Base-by-base conservation (phyloP, 2,888 invertebrate genomes). In the Galeopsomyia nigrocyanea region DNA sequence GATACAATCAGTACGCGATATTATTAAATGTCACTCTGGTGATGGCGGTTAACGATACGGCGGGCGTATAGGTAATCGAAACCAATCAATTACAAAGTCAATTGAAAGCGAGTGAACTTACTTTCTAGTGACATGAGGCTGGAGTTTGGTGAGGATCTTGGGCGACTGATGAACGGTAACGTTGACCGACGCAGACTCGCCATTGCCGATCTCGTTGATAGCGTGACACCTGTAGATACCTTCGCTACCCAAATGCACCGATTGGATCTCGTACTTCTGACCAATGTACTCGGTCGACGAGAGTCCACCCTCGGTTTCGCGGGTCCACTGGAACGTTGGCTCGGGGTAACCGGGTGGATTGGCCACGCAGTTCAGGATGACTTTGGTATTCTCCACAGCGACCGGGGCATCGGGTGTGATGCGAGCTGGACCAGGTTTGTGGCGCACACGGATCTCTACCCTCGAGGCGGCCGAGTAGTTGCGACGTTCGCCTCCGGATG, bases 331-430 rank as follows among this genome's bases (percentile, higher is more conserved):
- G 87, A 93, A 97, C 82, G 94, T 93, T 0, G 97, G 95, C 26
- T 93, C 93, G 0, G 97, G 97, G 93, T 95, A 96, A n/a, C 97
- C 97, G 0, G 95, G 94, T 0, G 97, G 97, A 77, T 91, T 92
- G 0, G 96, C 95, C 53, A 92, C 92, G 82, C 97, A 97, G 0
- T 94, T 95, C 16, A 95, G 89, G 1, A 94, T 95, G 1, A 94
- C 94, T 0, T 93, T 92, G 3, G 93, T 90, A 2, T 95, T 95
- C 82, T 96, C 95, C 70, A 94, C 93, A 3, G 95, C 95, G 57
- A 95, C 92, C 0, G 95, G 95, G 65, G 92, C 91, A 80, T 94
- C 94, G 0, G 96, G 96, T 50, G 93, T 93, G 66, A 96, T 94
- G 78, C 91, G 89, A 0, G 96, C 94, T 72, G 92, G 91, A 0